A percentile compares a stretch with the other conserved stretches of the same genome.
Evolutionary conservation across 2,888 invertebrate genomes (phyloP).

Genomic region (Scaptomyza polygonia): DNA sequence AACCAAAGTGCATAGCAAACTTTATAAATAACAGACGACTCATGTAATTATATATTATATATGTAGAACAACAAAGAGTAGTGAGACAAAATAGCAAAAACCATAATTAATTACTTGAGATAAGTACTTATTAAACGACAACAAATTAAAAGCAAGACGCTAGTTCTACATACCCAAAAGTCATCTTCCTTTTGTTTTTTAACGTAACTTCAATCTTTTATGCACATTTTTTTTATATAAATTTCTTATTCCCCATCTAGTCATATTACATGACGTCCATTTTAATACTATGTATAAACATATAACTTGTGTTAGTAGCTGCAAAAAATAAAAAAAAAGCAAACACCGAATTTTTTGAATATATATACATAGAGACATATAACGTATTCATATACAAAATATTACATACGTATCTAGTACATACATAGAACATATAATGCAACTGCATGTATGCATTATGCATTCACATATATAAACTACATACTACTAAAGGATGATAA

Average conservation of each 20-base stretch:
- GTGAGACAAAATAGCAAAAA: slow-evolving; percentile 5
- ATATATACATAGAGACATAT: slow-evolving; percentile 25
- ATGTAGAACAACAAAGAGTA: slow-evolving; percentile 1
- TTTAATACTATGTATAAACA: slow-evolving; percentile 15
- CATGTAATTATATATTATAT: slow-evolving; percentile 21
- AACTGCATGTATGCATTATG: slow-evolving; percentile 9
- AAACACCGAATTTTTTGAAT: slow-evolving; percentile 27
- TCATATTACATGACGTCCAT: slow-evolving; percentile 20
- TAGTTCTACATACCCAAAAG: slow-evolving; percentile 13
- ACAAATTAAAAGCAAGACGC: slow-evolving; percentile 5
- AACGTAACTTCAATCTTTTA: slow-evolving; percentile 2
- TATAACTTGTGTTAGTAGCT: slow-evolving; percentile 21
- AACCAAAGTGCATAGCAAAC: slow-evolving; percentile 47
- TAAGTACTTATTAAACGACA: slow-evolving; percentile 7
- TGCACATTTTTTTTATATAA: slow-evolving; percentile 3
- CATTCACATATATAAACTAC: slow-evolving; percentile 12
- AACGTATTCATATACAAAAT: slow-evolving; percentile 19
- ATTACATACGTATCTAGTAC: slow-evolving; percentile 25
- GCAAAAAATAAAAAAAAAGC: slow-evolving; percentile 2
- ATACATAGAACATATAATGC: slow-evolving; percentile 24
- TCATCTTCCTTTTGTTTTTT: slow-evolving; percentile 2
- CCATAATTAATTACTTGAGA: slow-evolving; percentile 26
- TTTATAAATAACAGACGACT: slow-evolving; percentile 22
- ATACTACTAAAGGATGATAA: slow-evolving; percentile 23
- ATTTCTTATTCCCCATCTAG: slow-evolving; percentile 26